These are phyloP conservation scores for Syngnathus typhle DNA, from an alignment of 2,113 vertebrate genomes.

Conservation along the genomic window DNA sequence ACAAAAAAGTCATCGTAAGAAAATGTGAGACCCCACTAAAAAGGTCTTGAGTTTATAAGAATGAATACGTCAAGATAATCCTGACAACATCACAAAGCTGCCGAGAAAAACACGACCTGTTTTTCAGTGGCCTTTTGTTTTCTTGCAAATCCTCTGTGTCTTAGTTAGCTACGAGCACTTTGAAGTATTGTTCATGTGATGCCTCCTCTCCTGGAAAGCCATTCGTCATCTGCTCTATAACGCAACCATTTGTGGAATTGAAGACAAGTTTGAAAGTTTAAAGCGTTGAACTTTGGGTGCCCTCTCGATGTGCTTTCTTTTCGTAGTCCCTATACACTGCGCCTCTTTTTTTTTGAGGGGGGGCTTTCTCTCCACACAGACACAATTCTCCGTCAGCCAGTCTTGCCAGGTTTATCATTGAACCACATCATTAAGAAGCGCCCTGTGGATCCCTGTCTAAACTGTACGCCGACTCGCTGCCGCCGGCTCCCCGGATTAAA, in stretches of 20 bases:
- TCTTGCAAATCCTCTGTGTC: constrained; percentile 6
- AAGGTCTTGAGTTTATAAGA: neutral
- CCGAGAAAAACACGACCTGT: neutral
- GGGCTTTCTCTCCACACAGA: constrained; percentile 17
- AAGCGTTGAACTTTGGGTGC: constrained; percentile 38
- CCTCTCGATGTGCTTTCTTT: constrained; percentile 30
- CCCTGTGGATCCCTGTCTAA: constrained; percentile 59
- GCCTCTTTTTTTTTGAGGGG: constrained; percentile 1
- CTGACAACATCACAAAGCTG: neutral
- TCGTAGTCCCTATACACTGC: constrained; percentile 17
- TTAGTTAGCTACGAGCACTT: constrained; percentile 13
- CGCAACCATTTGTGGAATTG: constrained; percentile 31
- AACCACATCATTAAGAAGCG: constrained; percentile 66
- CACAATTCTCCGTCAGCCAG: constrained; percentile 49
- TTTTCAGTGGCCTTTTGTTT: neutral
- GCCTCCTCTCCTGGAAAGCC: constrained; percentile 6
- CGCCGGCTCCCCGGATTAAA: constrained; percentile 52
- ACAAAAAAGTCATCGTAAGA: neutral
- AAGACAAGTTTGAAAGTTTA: constrained; percentile 40
- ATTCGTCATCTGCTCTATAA: constrained; percentile 16
- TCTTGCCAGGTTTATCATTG: constrained; percentile 57
- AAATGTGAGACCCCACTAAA: neutral
- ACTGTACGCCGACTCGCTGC: constrained; percentile 44
- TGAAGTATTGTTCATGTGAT: constrained; percentile 27
- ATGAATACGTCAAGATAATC: neutral